These are phyloP conservation scores for Drosophila meridiana DNA, from an alignment of 2,888 invertebrate species.

Conservation along the genomic window DNA sequence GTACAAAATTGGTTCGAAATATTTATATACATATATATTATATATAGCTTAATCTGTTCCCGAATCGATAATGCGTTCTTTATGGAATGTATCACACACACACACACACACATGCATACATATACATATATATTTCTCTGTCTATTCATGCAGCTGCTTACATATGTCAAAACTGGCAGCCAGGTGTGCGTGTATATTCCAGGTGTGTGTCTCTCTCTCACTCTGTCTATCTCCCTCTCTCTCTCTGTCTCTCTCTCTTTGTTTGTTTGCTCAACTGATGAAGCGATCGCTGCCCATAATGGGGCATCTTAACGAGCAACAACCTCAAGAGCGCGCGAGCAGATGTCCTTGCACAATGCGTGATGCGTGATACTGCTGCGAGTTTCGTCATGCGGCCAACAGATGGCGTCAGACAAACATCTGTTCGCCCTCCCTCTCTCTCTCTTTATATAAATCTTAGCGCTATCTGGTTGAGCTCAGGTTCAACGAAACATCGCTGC, in stretches of 20 bases:
- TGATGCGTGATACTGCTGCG: not conserved
- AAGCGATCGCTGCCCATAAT: constrained; percentile 10
- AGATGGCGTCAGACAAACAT: constrained; percentile 55
- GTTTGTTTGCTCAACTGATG: not conserved
- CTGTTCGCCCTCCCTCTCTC: constrained; percentile 15
- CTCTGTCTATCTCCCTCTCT: not conserved
- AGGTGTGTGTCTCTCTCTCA: not conserved
- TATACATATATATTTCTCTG: not conserved
- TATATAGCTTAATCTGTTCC: not conserved
- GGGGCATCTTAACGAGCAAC: constrained; percentile 42
- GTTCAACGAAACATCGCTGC: constrained; percentile 58
- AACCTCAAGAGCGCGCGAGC: constrained; percentile 28
- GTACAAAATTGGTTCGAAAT: no score
- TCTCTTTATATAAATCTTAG: constrained; percentile 11
- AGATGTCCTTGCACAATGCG: constrained; percentile 57
- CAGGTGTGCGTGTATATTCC: constrained; percentile 26
- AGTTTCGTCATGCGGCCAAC: constrained; percentile 50
- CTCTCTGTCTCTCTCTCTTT: not conserved
- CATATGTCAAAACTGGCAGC: constrained; percentile 10
- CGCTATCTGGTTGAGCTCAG: constrained; percentile 38
- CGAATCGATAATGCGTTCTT: not conserved
- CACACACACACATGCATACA: not conserved
- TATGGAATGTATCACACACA: no score
- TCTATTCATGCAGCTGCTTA: not conserved
- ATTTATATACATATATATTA: not conserved